phyloP scores from a whole-genome alignment of 2,797 vertebrate genomes.

The Lycodopsis pacificus region DNA sequence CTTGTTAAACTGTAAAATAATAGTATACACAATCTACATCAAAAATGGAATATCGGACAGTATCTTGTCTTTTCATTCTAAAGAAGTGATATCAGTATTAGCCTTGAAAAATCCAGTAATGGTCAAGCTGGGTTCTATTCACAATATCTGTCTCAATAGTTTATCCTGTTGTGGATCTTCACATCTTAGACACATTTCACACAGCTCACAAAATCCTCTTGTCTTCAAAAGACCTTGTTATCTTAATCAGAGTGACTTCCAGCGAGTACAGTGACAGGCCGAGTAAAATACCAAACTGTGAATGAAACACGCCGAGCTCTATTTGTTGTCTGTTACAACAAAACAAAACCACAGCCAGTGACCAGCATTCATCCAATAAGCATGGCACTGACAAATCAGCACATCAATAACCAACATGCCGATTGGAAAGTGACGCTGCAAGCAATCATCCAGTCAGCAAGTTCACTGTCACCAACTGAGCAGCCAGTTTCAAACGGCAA shows the following conservation, averaged over 20 bases:
- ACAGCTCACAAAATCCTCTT: constrained; percentile 1
- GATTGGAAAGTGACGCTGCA: background rate
- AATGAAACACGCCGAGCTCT: background rate
- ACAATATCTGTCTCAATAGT: background rate
- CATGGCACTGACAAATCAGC: background rate
- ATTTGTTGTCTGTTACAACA: background rate
- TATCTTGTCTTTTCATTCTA: background rate
- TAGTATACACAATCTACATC: background rate
- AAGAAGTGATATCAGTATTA: background rate
- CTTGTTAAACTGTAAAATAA: background rate
- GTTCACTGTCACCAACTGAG: constrained; percentile 17
- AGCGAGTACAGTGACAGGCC: background rate
- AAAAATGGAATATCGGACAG: background rate
- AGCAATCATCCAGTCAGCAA: background rate
- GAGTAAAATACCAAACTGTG: background rate
- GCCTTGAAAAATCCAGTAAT: background rate
- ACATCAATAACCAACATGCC: background rate
- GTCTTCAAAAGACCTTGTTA: background rate
- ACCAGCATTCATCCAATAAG: background rate
- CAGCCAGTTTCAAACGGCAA: background rate
- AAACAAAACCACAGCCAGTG: background rate
- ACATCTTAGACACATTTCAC: background rate
- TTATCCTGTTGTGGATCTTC: background rate
- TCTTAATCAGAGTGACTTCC: background rate
- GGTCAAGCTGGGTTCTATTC: background rate